A percentile compares a stretch with the other conserved stretches of the same genome.
phyloP scores from a whole-genome alignment of 2,797 vertebrate genomes.

The Arctocebus calabarensis region DNA sequence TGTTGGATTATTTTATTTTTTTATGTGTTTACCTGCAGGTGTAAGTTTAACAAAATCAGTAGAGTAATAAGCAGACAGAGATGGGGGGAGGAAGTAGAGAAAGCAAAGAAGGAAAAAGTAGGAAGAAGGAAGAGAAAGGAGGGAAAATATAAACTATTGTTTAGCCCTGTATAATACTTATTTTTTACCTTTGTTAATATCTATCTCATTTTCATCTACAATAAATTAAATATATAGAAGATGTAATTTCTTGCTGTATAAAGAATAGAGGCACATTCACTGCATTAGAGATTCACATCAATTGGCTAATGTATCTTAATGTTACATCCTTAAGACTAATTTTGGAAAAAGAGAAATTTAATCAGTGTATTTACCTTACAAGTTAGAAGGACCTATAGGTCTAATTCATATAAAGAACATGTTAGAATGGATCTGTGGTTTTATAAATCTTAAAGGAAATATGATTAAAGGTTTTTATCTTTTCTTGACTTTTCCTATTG shows the following conservation, averaged over 20 bases:
- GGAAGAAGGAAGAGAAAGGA: background rate
- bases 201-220: constrained; percentile 70
- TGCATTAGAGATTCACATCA: constrained; percentile 70
- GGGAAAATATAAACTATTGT: constrained; percentile 28
- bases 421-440: constrained; percentile 60
- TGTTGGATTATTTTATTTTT: background rate
- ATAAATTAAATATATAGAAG: constrained; percentile 64
- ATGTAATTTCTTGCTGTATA: constrained; percentile 76
- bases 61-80: background rate
- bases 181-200: constrained; percentile 70
- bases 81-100: too few species aligned
- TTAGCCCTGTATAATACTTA: constrained; percentile 71
- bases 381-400: constrained; percentile 67
- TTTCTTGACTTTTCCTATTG: constrained; percentile 69
- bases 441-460: constrained; percentile 66
- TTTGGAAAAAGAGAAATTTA: constrained; percentile 65
- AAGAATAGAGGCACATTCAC: constrained; percentile 60
- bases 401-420: constrained; percentile 62
- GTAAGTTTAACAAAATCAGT: background rate
- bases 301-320: constrained; percentile 70
- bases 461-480: constrained; percentile 82
- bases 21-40: background rate
- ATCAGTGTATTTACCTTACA: constrained; percentile 75
- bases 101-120: background rate
- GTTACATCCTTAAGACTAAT: constrained; percentile 64